Percentiles rank a stretch among this genome's conserved stretches.
Evolutionary conservation across 1,140 invertebrate species (phyloP).

Genomic region (Euschistus heros): DNA sequence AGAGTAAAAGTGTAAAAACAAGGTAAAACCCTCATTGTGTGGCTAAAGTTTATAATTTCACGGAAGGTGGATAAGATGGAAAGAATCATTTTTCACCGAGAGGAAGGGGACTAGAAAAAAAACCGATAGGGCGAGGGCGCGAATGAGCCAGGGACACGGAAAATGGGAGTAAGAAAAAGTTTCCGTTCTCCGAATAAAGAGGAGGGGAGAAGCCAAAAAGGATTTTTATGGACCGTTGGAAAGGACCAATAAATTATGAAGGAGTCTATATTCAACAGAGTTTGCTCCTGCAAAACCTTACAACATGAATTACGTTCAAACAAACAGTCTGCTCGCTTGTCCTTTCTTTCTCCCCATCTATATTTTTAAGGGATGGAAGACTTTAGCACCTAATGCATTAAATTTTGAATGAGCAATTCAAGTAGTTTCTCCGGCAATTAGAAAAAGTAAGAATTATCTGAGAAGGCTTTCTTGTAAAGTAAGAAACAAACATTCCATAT

Average conservation of each 20-base stretch:
- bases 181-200: background rate
- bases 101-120: background rate
- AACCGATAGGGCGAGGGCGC: background rate
- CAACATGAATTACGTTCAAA: no score
- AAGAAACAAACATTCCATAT: no score
- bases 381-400: no score
- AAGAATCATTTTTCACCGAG: constrained; percentile 11
- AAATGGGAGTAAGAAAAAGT: constrained; percentile 19
- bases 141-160: constrained; percentile 16
- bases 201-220: constrained; percentile 9
- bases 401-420: no score
- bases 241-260: constrained; percentile 16
- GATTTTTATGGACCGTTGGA: constrained; percentile 19
- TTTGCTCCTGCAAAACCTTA: background rate
- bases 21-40: background rate
- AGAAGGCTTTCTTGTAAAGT: no score
- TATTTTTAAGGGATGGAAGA: no score
- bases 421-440: no score
- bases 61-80: background rate
- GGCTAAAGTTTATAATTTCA: constrained; percentile 6
- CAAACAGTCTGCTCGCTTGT: no score
- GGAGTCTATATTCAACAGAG: constrained; percentile 4
- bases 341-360: no score
- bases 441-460: no score
- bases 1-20: constrained; percentile 3